phyloP scores from a whole-genome alignment of 2,888 invertebrate species.

The Lasioglossum leucozonium region DNA sequence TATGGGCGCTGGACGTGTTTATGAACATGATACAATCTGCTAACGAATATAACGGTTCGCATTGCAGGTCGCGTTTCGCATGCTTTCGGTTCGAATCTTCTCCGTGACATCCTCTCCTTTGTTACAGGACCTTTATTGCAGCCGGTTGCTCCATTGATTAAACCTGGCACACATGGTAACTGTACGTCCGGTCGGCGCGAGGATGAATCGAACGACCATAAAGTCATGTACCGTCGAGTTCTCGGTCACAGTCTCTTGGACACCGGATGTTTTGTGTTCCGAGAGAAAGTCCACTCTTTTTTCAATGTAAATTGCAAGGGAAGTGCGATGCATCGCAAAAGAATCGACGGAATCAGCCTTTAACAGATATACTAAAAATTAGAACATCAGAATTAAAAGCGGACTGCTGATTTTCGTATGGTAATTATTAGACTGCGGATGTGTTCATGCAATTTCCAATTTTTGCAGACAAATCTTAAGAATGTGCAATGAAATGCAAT shows the following conservation, averaged over 20 bases:
- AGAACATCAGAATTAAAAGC: too few species aligned
- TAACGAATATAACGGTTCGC: not conserved
- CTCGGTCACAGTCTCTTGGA: not conserved
- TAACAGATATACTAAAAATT: too few species aligned
- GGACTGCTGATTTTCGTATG: too few species aligned
- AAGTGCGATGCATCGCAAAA: too few species aligned
- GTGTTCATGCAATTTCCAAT: too few species aligned
- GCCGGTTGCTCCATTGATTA: conserved; percentile 1
- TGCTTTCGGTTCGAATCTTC: not conserved
- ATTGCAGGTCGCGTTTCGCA: not conserved
- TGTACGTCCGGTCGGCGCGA: not conserved
- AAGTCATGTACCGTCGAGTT: not conserved
- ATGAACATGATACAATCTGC: not conserved
- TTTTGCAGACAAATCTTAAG: too few species aligned
- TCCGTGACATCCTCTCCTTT: not conserved
- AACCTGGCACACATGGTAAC: not conserved
- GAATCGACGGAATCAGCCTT: too few species aligned
- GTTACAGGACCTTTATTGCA: conserved; percentile 12
- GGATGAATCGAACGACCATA: not conserved
- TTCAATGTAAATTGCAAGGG: too few species aligned
- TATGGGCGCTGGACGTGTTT: not conserved
- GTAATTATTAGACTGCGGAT: too few species aligned
- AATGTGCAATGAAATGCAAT: too few species aligned
- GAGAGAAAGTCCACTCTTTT: not conserved
- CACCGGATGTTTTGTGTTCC: not conserved